phyloP scores from a whole-genome alignment of 2,888 invertebrate genomes.

The Scrobipalpa atriplicella region DNA sequence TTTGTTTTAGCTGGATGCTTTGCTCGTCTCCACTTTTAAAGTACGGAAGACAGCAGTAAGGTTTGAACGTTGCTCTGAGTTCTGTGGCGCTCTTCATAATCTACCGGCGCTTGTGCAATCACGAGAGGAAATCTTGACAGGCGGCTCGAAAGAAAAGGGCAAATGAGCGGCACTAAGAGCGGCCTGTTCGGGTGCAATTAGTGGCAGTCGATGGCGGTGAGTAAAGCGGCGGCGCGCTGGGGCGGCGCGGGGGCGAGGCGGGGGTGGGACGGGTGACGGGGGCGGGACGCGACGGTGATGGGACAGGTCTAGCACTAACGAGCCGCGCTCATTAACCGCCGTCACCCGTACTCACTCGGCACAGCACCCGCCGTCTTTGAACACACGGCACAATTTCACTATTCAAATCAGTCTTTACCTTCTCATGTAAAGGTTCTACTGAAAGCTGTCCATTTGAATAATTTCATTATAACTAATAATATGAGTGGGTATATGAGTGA shows the following conservation, averaged over 20 bases:
- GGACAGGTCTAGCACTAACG: constrained; percentile 25
- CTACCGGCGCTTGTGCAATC: constrained; percentile 1
- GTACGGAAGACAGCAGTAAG: neutral
- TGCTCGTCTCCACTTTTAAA: neutral
- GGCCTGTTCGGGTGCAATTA: constrained; percentile 18
- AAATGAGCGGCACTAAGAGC: constrained; percentile 18
- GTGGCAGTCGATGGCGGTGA: constrained; percentile 25
- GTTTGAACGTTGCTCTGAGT: neutral
- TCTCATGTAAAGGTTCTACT: too few species aligned
- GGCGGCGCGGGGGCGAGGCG: neutral
- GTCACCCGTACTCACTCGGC: neutral
- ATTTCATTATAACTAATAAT: too few species aligned
- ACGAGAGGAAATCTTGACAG: constrained; percentile 4
- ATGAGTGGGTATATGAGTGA: too few species aligned
- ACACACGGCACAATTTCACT: neutral
- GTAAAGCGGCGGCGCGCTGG: constrained; percentile 9
- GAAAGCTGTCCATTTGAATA: too few species aligned
- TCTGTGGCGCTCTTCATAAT: neutral
- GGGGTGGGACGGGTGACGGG: constrained; percentile 15
- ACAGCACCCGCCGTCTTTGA: neutral
- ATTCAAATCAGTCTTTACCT: too few species aligned
- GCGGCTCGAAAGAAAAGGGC: constrained; percentile 19
- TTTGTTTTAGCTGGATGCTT: neutral
- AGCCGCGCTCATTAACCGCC: constrained; percentile 25
- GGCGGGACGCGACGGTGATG: neutral